Conservation (phyloP, 2,113 vertebrate genomes). For the Callocephalon fimbriatum region DNA sequence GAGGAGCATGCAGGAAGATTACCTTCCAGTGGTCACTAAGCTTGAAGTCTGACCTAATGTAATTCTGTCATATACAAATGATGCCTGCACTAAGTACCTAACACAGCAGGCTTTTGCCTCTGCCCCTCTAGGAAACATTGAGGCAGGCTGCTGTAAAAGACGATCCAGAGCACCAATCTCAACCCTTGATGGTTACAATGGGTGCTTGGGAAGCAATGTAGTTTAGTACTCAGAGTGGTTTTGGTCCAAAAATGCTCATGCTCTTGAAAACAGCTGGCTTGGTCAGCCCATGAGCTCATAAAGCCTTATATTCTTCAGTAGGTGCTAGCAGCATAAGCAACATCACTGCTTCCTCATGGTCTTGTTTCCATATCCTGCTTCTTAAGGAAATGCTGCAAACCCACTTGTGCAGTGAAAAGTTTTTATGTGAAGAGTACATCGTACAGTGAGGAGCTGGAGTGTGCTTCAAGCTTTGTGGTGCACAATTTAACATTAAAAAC, state of each 20-base stretch:
- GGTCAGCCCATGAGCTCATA: neutral
- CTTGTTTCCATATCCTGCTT: neutral
- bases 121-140: neutral
- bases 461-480: neutral
- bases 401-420: neutral
- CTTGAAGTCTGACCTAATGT: neutral
- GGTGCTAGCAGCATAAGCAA: neutral
- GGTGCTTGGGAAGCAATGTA: neutral
- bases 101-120: neutral
- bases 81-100: neutral
- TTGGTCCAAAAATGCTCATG: rapidly evolving
- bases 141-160: neutral
- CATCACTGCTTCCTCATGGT: neutral
- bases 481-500: neutral
- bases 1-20: neutral
- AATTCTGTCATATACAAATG: neutral
- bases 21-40: neutral
- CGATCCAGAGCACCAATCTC: neutral
- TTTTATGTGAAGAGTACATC: neutral
- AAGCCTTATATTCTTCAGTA: neutral
- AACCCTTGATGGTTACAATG: neutral
- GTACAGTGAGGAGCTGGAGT: neutral
- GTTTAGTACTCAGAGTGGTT: neutral
- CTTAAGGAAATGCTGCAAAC: neutral
- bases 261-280: neutral